A percentile compares a stretch with the other conserved stretches of the same genome.
Evolutionary conservation across 2,888 invertebrate genomes (phyloP).

Genomic region (Lasioglossum oenotherae): DNA sequence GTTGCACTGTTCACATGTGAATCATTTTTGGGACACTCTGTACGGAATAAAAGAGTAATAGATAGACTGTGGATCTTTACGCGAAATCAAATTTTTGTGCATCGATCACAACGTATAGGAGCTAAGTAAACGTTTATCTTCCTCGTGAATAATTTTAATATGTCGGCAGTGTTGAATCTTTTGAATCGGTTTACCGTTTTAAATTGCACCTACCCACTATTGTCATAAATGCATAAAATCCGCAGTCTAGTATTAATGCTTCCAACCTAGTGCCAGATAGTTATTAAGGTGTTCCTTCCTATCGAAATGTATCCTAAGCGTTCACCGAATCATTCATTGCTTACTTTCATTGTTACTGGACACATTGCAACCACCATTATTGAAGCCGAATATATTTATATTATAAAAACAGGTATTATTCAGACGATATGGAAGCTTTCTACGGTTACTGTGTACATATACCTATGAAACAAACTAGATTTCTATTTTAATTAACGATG

Average conservation of each 20-base stretch:
- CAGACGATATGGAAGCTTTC: slow-evolving; percentile 22
- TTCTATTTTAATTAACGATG: slow-evolving; percentile 47
- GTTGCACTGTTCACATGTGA: background rate
- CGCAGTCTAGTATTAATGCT: background rate
- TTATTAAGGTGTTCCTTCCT: background rate
- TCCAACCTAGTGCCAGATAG: slow-evolving; percentile 8
- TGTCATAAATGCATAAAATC: too few relatives aligned
- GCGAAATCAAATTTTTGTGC: too few relatives aligned
- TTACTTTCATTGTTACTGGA: background rate
- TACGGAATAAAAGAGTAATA: background rate
- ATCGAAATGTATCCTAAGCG: slow-evolving; percentile 3
- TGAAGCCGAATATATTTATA: slow-evolving; percentile 40
- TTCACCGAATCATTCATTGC: background rate
- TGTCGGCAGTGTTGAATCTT: too few relatives aligned
- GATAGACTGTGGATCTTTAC: too few relatives aligned
- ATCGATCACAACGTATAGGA: too few relatives aligned
- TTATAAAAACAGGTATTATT: slow-evolving; percentile 5
- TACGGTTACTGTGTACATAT: slow-evolving; percentile 31
- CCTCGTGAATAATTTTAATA: too few relatives aligned
- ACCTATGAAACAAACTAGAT: slow-evolving; percentile 3
- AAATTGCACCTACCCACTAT: too few relatives aligned
- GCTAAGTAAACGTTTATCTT: too few relatives aligned
- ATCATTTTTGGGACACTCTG: too few relatives aligned
- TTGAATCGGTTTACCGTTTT: too few relatives aligned
- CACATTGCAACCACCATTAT: slow-evolving; percentile 45